Evolutionary conservation across 2,113 vertebrate species (phyloP), one percentile per base, ranked within the genome.

Genomic region (Megaceryle maxima): DNA sequence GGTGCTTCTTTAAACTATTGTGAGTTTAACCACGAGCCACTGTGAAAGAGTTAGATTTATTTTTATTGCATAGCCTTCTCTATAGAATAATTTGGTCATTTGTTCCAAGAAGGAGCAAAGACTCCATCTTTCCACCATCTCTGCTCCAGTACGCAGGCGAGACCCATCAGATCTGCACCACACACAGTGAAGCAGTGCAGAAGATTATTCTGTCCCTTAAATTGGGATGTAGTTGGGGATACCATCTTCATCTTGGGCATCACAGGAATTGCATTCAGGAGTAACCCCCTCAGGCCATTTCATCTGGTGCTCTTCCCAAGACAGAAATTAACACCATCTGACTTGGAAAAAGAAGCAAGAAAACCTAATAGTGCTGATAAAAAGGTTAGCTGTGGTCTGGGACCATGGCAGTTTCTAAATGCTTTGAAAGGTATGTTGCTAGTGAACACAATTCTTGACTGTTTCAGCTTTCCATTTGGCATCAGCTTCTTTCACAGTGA

Each of bases 211-310:
- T 73, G 25, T 62, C 13, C 20, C 33, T 69, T 66, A 62, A 68
- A 50, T 13, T 31, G 39, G 17, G 68, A 79, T 1, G 1, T 21
- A 55, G 46, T 0, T 44, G 35, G 16, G 18, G 11, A 51, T 2
- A 6, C 28, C 39, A 77, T 25, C 60, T 56, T 69, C 35, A 48
- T 37, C 25, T 69, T 31, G 44, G 5, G 21, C 18, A 87, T 62
- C 69, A 48, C 14, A 63, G 51, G 46, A 72, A 68, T 2, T 82
- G 69, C 39, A 43, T 68, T 72, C 17, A 46, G 56, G 64, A 87
- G 8, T 63, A 78, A 64, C 13, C 5, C 20, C 20, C 17, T 64
- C 25, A 29, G 55, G 66, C 14, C 18, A 37, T 37, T 50, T 86
- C 63, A 31, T 33, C 17, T 41, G 33, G 13, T 51, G 50, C 3